Evolutionary conservation across 2,797 vertebrate species (phyloP), one percentile per base, ranked within the genome.

Genomic region (Anas capensis): DNA sequence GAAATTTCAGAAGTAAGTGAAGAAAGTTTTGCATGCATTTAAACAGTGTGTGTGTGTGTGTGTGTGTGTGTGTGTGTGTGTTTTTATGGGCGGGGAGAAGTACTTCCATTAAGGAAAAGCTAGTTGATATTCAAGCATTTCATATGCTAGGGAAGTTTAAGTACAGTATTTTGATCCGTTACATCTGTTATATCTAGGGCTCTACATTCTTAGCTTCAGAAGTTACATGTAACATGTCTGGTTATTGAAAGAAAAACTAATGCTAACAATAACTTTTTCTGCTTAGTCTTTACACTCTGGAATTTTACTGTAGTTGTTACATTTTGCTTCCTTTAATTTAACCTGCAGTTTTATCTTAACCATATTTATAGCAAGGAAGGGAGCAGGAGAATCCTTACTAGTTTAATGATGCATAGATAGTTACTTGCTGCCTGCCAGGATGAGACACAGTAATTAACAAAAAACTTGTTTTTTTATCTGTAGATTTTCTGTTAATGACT

Each of bases 1-100:
- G 97, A 99, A 98, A 97, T 99, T 98, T 98, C 98, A 98, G 91
- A 98, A 98, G 98, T 98, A 97, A 98, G 98, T 87, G 80, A 56
- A 21, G 60, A 44, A 33, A 57, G 6, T 71, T 16, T 64, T 49
- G 5, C 36, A 31, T 72, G 24, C 16, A 6, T 38, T 54, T 6
- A 10, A 33, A 40, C 13, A 36, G 19, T 23, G 4, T 38, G 38
- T 36, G 12, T 23, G 19, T 23, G 4, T 38, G 38, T 36, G 12
- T 23, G 21, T 48, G 4, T 36, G 36, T 36, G 12, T 23, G 23
- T 48, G 7, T 21, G 21, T 23, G 11, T 48, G 23, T 48, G 11
- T 24, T 48, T 48, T 49, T 48, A 11, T 46, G 46, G 46, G 20
- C 3, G 20, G 46, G 10, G 46, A 20, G 46, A 20, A 11, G 26